Percentiles rank a stretch among this genome's conserved stretches.
Evolutionary conservation across 2,797 vertebrate species (phyloP).

Genomic region (Tragopan temminckii): DNA sequence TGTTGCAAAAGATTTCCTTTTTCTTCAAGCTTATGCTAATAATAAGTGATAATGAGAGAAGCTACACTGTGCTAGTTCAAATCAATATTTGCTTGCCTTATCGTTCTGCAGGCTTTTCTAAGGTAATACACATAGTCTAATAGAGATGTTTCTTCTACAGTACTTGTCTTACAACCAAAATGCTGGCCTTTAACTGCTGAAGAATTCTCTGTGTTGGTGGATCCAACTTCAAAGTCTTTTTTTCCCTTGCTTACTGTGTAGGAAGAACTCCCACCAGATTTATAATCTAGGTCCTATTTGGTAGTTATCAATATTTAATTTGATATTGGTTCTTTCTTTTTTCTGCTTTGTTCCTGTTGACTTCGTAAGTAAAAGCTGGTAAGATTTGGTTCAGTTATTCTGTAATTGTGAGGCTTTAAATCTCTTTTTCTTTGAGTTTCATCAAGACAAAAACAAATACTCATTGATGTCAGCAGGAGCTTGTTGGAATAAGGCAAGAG

Average conservation of each 20-base stretch:
- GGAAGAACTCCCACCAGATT: not conserved
- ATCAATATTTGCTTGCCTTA: not conserved
- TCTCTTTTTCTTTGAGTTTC: slow-evolving; percentile 46
- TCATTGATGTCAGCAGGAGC: slow-evolving; percentile 54
- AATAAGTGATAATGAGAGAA: slow-evolving; percentile 14
- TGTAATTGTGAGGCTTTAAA: slow-evolving; percentile 38
- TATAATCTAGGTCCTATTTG: not conserved
- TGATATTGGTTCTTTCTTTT: slow-evolving; percentile 5
- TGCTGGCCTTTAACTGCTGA: not conserved
- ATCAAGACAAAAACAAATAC: slow-evolving; percentile 41
- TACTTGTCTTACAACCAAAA: not conserved
- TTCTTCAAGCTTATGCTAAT: not conserved
- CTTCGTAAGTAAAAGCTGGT: not conserved
- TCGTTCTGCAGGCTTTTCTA: not conserved
- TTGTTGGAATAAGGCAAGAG: not conserved
- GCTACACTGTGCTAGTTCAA: not conserved
- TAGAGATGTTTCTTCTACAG: not conserved
- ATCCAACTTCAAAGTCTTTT: not conserved
- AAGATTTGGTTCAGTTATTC: not conserved
- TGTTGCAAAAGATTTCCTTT: not conserved
- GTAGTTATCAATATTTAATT: slow-evolving; percentile 25
- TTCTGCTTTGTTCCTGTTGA: slow-evolving; percentile 10
- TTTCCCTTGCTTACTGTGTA: not conserved
- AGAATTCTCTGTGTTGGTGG: not conserved
- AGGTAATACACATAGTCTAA: not conserved